Percentiles rank a stretch among this genome's conserved stretches.
These are phyloP conservation scores for Lampris incognitus DNA, from an alignment of 2,113 vertebrate genomes.

Conservation along the genomic window DNA sequence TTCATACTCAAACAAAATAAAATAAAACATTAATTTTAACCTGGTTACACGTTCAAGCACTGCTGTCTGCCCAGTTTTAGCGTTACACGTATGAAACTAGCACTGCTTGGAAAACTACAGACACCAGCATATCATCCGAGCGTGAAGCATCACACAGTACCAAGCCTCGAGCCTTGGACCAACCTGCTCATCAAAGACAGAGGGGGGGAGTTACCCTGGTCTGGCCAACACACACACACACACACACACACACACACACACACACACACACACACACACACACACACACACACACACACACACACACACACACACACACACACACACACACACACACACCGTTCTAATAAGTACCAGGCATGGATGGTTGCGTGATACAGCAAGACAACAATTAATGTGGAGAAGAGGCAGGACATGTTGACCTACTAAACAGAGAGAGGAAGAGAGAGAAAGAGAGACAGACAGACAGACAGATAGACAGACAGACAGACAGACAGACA, in stretches of 20 bases:
- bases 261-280: slow-evolving; percentile 4
- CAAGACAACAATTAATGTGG: slow-evolving; percentile 74
- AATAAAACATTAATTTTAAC: no score
- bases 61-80: neutral
- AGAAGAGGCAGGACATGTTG: slow-evolving; percentile 66
- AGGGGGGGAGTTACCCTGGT: slow-evolving; percentile 60
- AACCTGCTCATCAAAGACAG: slow-evolving; percentile 68
- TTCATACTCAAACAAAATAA: no score
- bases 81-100: slow-evolving; percentile 36
- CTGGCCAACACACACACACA: slow-evolving; percentile 35
- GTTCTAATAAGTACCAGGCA: slow-evolving; percentile 74
- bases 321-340: slow-evolving; percentile 48
- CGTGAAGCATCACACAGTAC: slow-evolving; percentile 60
- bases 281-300: slow-evolving; percentile 14
- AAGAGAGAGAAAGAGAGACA: neutral
- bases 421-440: slow-evolving; percentile 63
- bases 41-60: neutral
- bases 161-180: slow-evolving; percentile 53
- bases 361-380: slow-evolving; percentile 71
- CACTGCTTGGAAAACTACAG: slow-evolving; percentile 64
- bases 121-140: slow-evolving; percentile 50
- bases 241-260: neutral
- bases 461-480: slow-evolving; percentile 16
- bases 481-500: neutral
- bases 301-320: slow-evolving; percentile 42